phyloP scores from a whole-genome alignment of 2,888 invertebrate species.

The Trissoscelio sp. region DNA sequence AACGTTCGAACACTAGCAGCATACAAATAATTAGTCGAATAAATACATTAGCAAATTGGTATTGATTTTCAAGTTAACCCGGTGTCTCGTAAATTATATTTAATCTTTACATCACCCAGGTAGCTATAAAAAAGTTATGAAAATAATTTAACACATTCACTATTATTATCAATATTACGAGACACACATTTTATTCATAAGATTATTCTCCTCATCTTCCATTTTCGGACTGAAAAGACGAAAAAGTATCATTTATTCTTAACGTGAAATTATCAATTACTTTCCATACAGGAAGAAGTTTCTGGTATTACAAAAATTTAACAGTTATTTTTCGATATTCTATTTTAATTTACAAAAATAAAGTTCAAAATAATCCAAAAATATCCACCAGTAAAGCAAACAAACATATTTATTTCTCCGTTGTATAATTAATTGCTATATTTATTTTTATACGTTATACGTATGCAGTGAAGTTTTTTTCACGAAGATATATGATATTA shows the following conservation, averaged over 20 bases:
- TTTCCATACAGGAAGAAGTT: too few relatives aligned
- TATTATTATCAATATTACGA: not conserved
- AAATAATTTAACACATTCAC: not conserved
- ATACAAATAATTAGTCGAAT: conserved; percentile 13
- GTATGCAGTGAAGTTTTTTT: too few relatives aligned
- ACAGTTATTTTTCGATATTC: too few relatives aligned
- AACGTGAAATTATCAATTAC: too few relatives aligned
- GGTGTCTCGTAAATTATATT: conserved; percentile 8
- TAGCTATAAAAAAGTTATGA: not conserved
- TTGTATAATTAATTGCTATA: too few relatives aligned
- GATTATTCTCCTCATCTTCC: not conserved
- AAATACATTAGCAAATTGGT: conserved; percentile 30
- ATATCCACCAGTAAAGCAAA: too few relatives aligned
- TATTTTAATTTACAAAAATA: too few relatives aligned
- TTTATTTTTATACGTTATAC: too few relatives aligned
- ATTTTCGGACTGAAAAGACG: not conserved
- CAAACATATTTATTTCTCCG: too few relatives aligned
- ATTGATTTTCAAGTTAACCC: conserved; percentile 28
- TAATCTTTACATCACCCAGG: conserved; percentile 5
- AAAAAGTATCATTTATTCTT: not conserved
- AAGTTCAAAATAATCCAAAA: too few relatives aligned
- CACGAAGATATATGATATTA: too few relatives aligned
- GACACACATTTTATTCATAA: not conserved
- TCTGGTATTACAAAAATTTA: too few relatives aligned
- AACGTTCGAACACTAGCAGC: not conserved